phyloP scores from a whole-genome alignment of 2,113 vertebrate species.

The Emydura subglobosa region DNA sequence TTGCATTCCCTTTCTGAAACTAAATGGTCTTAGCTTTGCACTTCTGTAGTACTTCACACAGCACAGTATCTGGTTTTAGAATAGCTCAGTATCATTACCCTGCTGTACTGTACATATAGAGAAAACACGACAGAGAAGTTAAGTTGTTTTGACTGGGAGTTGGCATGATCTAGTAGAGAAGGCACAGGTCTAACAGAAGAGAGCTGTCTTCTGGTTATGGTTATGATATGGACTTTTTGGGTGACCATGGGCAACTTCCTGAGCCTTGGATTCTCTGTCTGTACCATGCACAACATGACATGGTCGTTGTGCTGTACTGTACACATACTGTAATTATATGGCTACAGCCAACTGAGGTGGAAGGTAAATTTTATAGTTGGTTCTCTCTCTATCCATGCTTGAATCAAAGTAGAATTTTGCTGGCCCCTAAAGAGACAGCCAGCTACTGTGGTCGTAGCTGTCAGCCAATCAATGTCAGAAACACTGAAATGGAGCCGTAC shows the following conservation, averaged over 20 bases:
- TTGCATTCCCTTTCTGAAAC: not conserved
- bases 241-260: not conserved
- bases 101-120: not conserved
- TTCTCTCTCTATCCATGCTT: not conserved
- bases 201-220: not conserved
- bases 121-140: not conserved
- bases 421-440: not conserved
- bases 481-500: not conserved
- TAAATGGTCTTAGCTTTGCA: not conserved
- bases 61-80: not conserved
- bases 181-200: not conserved
- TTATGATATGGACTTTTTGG: not conserved
- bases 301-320: not conserved
- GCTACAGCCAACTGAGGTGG: not conserved
- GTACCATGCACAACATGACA: not conserved
- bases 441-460: not conserved
- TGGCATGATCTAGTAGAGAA: fast-evolving
- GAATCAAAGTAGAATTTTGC: fast-evolving
- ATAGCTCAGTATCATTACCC: not conserved
- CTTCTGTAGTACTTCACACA: not conserved
- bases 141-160: not conserved
- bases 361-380: not conserved
- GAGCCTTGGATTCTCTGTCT: not conserved
- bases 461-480: fast-evolving
- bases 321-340: not conserved